These are phyloP conservation scores for Chloropsis cyanopogon DNA, from an alignment of 2,113 vertebrate species.

Conservation along the genomic window DNA sequence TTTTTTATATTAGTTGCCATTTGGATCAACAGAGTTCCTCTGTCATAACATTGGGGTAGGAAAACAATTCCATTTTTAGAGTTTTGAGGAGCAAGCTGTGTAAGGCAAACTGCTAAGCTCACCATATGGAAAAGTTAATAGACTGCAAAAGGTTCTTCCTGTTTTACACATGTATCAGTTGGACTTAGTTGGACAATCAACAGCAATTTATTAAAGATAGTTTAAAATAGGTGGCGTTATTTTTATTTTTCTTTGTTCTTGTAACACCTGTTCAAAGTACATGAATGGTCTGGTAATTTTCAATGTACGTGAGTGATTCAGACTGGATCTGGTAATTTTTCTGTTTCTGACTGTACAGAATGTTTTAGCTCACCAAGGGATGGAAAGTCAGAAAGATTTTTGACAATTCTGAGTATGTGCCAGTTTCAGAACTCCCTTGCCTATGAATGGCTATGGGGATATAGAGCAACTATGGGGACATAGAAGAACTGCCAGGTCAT, in stretches of 20 bases:
- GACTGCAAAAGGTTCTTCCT: slow-evolving; percentile 4
- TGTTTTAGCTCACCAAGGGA: background rate
- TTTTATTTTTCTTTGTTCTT: background rate
- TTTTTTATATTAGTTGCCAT: background rate
- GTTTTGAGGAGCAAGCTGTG: background rate
- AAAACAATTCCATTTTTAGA: slow-evolving; percentile 11
- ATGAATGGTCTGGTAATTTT: background rate
- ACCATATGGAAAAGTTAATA: slow-evolving; percentile 31
- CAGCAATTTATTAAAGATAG: background rate
- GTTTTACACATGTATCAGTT: background rate
- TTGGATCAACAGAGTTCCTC: background rate
- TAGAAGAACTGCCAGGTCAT: background rate
- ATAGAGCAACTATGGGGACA: background rate
- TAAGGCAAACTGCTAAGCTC: slow-evolving; percentile 25
- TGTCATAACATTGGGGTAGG: background rate
- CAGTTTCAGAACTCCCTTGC: background rate
- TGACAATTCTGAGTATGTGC: background rate
- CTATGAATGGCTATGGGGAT: background rate
- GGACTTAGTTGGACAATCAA: background rate
- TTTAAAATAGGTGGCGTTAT: background rate
- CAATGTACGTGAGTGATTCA: background rate
- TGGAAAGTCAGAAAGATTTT: background rate
- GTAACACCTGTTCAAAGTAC: background rate
- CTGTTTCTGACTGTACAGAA: background rate
- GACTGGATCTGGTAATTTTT: background rate